Evolutionary conservation across 1,140 invertebrate species (phyloP).

Genomic region (Vollenhovia emeryi): DNA sequence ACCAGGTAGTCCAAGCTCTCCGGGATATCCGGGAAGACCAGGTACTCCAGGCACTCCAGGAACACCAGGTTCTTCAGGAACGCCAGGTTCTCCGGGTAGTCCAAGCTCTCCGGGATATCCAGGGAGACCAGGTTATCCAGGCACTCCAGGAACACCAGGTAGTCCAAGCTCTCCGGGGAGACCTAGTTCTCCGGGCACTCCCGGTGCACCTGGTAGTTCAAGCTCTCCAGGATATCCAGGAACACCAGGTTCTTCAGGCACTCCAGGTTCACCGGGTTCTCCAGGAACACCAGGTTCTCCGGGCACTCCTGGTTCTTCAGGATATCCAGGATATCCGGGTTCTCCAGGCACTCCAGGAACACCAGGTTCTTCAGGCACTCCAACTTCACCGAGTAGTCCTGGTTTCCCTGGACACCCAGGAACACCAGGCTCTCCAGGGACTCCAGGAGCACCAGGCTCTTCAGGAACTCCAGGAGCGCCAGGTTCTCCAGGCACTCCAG

Average conservation of each 20-base stretch:
- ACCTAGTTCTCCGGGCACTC: background rate
- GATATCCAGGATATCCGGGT: too few species aligned
- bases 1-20: background rate
- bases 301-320: too few species aligned
- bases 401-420: slow-evolving; percentile 70
- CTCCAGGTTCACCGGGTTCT: too few species aligned
- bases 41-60: background rate
- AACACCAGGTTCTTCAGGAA: background rate
- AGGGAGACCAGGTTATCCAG: too few species aligned
- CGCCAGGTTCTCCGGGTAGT: too few species aligned
- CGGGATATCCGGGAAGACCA: too few species aligned
- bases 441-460: too few species aligned
- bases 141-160: too few species aligned
- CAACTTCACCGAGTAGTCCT: slow-evolving; percentile 87
- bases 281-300: too few species aligned
- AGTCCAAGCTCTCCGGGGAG: too few species aligned
- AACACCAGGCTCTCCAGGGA: background rate
- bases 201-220: background rate
- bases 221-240: background rate
- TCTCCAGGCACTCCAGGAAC: background rate
- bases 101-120: background rate
- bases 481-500: background rate
- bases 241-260: too few species aligned
- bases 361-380: background rate
- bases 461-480: background rate